phyloP scores from a whole-genome alignment of 2,113 vertebrate species.

The Orthonyx spaldingii region DNA sequence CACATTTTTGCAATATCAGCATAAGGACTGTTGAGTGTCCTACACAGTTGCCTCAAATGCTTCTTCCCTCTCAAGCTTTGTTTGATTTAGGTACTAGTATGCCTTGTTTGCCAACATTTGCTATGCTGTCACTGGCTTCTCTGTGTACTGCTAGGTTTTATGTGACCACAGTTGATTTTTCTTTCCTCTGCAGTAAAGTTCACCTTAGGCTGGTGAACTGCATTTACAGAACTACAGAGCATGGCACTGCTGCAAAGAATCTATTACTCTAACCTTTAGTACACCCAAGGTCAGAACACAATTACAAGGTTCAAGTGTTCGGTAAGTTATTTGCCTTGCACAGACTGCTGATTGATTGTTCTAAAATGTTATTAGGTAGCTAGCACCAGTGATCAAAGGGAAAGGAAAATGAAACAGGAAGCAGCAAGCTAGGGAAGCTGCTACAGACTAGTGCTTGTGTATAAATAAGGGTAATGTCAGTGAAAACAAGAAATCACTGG shows the following conservation, averaged over 20 bases:
- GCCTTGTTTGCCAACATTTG: neutral
- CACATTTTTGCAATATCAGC: conserved; percentile 19
- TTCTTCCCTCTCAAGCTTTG: neutral
- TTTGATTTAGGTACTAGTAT: neutral
- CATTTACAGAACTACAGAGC: conserved; percentile 7
- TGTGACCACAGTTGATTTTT: neutral
- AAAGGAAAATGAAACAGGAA: conserved; percentile 6
- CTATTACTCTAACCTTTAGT: conserved; percentile 26
- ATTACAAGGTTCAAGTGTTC: conserved; percentile 61
- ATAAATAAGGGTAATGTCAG: neutral
- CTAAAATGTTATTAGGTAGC: conserved; percentile 36
- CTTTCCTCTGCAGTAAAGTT: neutral
- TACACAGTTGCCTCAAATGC: neutral
- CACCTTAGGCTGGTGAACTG: neutral
- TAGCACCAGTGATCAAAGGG: neutral
- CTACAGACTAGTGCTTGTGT: neutral
- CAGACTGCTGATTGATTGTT: conserved; percentile 32
- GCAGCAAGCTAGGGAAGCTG: neutral
- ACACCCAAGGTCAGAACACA: conserved; percentile 51
- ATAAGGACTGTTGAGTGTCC: neutral
- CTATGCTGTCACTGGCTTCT: neutral
- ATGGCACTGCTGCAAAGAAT: neutral
- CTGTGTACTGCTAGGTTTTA: neutral
- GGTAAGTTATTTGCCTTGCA: conserved; percentile 50
- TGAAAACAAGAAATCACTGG: neutral